These are phyloP conservation scores for Piezodorus guildinii DNA, from an alignment of 1,140 invertebrate species.

Conservation along the genomic window DNA sequence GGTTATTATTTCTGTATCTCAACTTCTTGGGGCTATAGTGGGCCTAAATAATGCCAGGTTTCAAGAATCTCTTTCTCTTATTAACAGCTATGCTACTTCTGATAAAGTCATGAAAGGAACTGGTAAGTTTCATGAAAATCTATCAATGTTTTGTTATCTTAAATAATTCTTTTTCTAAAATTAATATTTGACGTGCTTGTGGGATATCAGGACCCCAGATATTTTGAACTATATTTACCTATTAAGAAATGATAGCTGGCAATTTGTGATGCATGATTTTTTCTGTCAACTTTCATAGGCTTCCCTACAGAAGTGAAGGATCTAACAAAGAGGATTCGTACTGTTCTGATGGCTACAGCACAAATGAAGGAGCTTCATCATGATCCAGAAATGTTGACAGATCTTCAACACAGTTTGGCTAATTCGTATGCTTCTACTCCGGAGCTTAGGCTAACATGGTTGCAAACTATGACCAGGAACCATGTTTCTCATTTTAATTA, in stretches of 20 bases:
- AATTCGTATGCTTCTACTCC: slow-evolving; percentile 91
- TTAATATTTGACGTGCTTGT: no score
- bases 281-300: slow-evolving; percentile 35
- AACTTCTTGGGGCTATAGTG: slow-evolving; percentile 75
- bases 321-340: slow-evolving; percentile 79
- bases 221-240: no score
- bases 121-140: slow-evolving; percentile 36
- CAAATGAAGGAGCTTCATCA: slow-evolving; percentile 80
- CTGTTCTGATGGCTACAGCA: slow-evolving; percentile 84
- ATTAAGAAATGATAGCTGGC: no score
- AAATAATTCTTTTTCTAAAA: no score
- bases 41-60: slow-evolving; percentile 79
- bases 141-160: no score
- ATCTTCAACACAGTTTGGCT: slow-evolving; percentile 85
- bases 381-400: slow-evolving; percentile 80
- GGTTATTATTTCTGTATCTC: slow-evolving; percentile 83
- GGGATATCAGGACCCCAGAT: no score
- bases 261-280: neutral
- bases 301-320: slow-evolving; percentile 85
- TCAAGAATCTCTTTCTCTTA: slow-evolving; percentile 80
- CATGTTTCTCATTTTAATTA: slow-evolving; percentile 67
- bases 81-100: slow-evolving; percentile 83
- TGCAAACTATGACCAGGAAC: slow-evolving; percentile 81
- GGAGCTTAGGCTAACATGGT: slow-evolving; percentile 82
- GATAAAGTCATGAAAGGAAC: slow-evolving; percentile 90